These are phyloP conservation scores for Epistrophe eligans DNA, from an alignment of 2,888 invertebrate species.

Conservation along the genomic window DNA sequence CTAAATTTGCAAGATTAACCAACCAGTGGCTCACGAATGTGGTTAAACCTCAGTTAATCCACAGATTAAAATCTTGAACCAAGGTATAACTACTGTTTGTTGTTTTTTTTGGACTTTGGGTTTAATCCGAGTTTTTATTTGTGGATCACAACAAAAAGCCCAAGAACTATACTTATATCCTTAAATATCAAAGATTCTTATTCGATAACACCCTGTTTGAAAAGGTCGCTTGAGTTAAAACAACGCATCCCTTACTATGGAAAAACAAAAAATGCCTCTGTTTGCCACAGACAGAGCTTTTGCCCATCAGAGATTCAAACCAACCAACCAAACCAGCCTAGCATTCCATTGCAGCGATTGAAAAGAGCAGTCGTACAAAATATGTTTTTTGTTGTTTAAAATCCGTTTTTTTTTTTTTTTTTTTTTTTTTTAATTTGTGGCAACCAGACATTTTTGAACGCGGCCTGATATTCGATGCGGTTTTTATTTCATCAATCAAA, in stretches of 20 bases:
- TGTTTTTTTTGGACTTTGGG: no score
- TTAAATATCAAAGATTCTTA: not conserved
- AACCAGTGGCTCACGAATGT: no score
- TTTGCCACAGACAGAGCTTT: conserved; percentile 38
- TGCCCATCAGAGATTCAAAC: conserved; percentile 51
- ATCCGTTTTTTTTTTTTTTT: not conserved
- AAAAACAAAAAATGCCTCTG: conserved; percentile 39
- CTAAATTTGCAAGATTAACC: no score
- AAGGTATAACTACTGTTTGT: no score
- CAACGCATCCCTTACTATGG: conserved; percentile 35
- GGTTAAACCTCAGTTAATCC: no score
- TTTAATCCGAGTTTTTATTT: no score
- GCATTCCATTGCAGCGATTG: conserved; percentile 62
- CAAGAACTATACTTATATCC: not conserved
- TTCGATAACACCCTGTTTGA: not conserved
- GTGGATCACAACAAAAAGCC: no score
- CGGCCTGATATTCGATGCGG: conserved; percentile 46
- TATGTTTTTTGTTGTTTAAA: conserved; percentile 1
- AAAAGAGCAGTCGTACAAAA: conserved; percentile 50
- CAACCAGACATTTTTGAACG: conserved; percentile 46
- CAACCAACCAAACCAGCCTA: conserved; percentile 19
- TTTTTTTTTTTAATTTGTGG: not conserved
- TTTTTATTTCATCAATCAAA: conserved; percentile 75
- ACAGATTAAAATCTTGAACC: no score
- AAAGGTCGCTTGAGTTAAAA: not conserved